A percentile compares a stretch with the other conserved stretches of the same genome.
Conservation (phyloP, 2,113 vertebrate species). For the Dolichallabes microphthalmus region DNA sequence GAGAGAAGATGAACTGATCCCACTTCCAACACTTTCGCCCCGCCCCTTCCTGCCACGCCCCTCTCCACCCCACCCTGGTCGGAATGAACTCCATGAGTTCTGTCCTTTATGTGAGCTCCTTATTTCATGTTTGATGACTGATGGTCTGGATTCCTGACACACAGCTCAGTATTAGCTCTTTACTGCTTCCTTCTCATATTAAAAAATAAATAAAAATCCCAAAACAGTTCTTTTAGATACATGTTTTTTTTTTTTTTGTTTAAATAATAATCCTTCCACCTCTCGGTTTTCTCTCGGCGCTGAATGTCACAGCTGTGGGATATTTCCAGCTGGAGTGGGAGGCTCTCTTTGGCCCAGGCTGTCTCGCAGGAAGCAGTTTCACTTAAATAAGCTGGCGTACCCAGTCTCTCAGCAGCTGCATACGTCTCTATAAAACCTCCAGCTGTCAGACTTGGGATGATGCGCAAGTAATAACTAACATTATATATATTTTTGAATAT, state of each 20-base stretch:
- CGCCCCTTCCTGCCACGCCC: not conserved
- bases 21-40: not conserved
- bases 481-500: not conserved
- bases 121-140: not conserved
- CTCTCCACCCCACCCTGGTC: too few relatives aligned
- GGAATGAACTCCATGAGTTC: too few relatives aligned
- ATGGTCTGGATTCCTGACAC: not conserved
- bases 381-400: conserved; percentile 38
- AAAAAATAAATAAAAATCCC: conserved; percentile 1
- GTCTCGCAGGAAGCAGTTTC: conserved; percentile 31
- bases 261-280: conserved; percentile 7
- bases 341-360: conserved; percentile 34
- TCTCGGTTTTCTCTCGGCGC: not conserved
- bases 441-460: conserved; percentile 30
- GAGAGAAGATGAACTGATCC: conserved; percentile 42
- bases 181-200: not conserved
- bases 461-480: conserved; percentile 22
- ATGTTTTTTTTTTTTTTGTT: not conserved
- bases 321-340: conserved; percentile 45
- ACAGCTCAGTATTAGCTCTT: not conserved
- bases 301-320: conserved; percentile 42
- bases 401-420: conserved; percentile 20
- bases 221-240: conserved; percentile 29
- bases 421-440: conserved; percentile 21
- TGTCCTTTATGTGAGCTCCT: not conserved